These are phyloP conservation scores for Caenorhabditis panamensis DNA, from an alignment of 2,888 invertebrate genomes.

Conservation along the genomic window DNA sequence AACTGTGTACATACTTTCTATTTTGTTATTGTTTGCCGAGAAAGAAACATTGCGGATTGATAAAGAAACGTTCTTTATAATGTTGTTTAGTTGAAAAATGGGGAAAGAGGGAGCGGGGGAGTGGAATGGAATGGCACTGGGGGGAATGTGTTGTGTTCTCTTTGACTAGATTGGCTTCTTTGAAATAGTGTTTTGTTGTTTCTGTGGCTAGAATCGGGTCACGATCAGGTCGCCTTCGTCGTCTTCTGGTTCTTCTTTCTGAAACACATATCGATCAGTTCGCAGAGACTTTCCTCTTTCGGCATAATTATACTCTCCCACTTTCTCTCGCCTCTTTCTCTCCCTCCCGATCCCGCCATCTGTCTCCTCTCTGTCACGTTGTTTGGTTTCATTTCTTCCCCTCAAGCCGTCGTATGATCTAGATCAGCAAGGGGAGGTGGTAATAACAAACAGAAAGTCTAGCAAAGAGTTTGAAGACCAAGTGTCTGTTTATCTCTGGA, in stretches of 20 bases:
- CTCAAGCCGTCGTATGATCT: constrained; percentile 8
- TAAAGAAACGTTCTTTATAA: constrained; percentile 1
- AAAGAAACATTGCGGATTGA: not conserved
- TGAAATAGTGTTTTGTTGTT: not conserved
- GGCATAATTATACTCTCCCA: too few relatives aligned
- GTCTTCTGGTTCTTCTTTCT: constrained; percentile 12
- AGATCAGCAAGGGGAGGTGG: not conserved
- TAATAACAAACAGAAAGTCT: not conserved
- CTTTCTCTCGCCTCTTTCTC: not conserved
- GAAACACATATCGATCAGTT: not conserved
- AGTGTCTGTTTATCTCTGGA: too few relatives aligned
- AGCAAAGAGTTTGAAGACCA: not conserved
- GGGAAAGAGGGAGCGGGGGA: not conserved
- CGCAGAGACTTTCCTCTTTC: not conserved
- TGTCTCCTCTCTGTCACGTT: too few relatives aligned
- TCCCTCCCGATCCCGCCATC: too few relatives aligned
- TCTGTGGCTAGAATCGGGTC: constrained; percentile 30
- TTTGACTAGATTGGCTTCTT: constrained; percentile 25
- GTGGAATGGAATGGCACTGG: constrained; percentile 41
- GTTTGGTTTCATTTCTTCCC: constrained; percentile 13
- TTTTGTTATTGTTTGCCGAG: constrained; percentile 15
- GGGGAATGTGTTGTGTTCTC: too few relatives aligned
- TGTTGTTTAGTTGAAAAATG: not conserved
- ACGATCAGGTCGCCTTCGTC: constrained; percentile 26
- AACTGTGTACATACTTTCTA: constrained; percentile 32